A percentile compares a stretch with the other conserved stretches of the same genome.
phyloP scores from a whole-genome alignment of 2,797 vertebrate genomes.

The Lacerta viridis region DNA sequence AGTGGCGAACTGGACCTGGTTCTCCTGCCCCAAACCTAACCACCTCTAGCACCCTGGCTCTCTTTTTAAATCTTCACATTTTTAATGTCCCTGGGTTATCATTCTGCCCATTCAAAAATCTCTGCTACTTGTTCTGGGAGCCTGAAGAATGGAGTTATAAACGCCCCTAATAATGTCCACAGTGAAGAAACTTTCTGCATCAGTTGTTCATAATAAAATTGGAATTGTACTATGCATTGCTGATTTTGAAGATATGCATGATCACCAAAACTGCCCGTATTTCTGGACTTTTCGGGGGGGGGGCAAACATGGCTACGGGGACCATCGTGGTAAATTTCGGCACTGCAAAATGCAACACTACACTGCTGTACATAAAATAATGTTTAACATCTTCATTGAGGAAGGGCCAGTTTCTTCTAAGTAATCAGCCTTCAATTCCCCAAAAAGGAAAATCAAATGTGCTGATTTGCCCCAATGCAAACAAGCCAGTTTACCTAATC shows the following conservation, averaged over 20 bases:
- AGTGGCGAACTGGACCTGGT: not conserved
- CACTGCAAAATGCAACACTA: too few relatives aligned
- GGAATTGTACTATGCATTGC: too few relatives aligned
- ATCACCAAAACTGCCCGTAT: too few relatives aligned
- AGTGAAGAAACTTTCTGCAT: not conserved
- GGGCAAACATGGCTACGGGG: too few relatives aligned
- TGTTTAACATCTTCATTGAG: not conserved
- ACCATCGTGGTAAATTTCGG: too few relatives aligned
- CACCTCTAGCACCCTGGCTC: not conserved
- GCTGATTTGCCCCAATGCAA: not conserved
- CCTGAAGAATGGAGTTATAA: not conserved
- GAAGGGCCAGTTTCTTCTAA: not conserved
- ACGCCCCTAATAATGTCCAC: not conserved
- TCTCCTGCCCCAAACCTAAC: too few relatives aligned
- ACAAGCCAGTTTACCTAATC: slow-evolving; percentile 83
- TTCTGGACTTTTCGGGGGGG: too few relatives aligned
- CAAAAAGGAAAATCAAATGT: not conserved
- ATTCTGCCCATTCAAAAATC: not conserved
- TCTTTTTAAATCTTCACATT: not conserved
- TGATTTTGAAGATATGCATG: too few relatives aligned
- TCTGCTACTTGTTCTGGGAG: not conserved
- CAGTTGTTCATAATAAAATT: too few relatives aligned
- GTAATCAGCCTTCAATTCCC: not conserved
- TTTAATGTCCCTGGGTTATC: not conserved
- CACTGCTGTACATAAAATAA: not conserved